A percentile compares a stretch with the other conserved stretches of the same genome.
phyloP scores from a whole-genome alignment of 2,888 invertebrate genomes.

The Icerya purchasi region DNA sequence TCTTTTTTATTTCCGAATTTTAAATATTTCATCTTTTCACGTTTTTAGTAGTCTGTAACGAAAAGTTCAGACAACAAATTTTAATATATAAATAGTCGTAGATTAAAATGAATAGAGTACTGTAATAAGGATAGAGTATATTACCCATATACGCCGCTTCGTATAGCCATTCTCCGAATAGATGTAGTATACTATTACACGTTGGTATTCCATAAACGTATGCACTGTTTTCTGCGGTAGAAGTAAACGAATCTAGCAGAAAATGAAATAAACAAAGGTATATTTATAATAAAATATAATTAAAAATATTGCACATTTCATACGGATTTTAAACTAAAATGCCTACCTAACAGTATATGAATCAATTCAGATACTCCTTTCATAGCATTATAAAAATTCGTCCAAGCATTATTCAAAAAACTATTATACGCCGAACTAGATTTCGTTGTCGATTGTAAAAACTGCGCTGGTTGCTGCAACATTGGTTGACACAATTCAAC shows the following conservation, averaged over 20 bases:
- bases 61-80: too few species aligned
- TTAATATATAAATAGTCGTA: too few species aligned
- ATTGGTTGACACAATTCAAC: constrained; percentile 55
- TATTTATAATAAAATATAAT: too few species aligned
- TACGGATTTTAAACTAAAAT: too few species aligned
- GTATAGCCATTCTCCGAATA: constrained; percentile 91
- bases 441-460: background rate
- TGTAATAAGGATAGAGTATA: too few species aligned
- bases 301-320: too few species aligned
- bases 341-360: constrained; percentile 77
- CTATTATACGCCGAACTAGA: background rate
- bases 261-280: too few species aligned
- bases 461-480: background rate
- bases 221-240: background rate
- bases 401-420: constrained; percentile 16
- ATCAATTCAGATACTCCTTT: constrained; percentile 80
- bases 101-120: too few species aligned
- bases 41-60: too few species aligned
- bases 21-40: too few species aligned
- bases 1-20: too few species aligned
- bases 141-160: constrained; percentile 52
- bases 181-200: constrained; percentile 82
- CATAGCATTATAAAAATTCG: constrained; percentile 82
- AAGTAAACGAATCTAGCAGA: background rate
- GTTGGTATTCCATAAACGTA: constrained; percentile 37